A percentile compares a stretch with the other conserved stretches of the same genome.
phyloP scores from a whole-genome alignment of 1,140 invertebrate genomes.

The Belonocnema kinseyi region DNA sequence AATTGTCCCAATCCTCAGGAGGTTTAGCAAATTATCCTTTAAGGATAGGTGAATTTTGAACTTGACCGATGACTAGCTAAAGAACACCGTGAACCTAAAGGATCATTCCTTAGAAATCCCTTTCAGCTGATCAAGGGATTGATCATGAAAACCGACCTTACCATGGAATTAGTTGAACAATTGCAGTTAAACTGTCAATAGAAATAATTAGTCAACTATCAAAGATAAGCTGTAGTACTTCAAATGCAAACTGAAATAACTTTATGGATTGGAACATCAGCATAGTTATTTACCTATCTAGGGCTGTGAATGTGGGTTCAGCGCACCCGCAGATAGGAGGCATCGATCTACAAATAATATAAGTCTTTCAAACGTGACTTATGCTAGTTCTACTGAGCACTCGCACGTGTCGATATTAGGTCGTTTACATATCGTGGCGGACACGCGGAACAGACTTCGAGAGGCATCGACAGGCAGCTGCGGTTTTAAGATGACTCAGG shows the following conservation, averaged over 20 bases:
- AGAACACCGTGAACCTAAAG: neutral
- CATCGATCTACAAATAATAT: constrained; percentile 31
- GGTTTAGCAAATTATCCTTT: neutral
- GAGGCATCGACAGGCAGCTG: constrained; percentile 1
- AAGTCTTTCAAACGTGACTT: constrained; percentile 9
- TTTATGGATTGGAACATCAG: neutral
- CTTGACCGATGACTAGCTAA: constrained; percentile 15
- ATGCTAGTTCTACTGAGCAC: neutral
- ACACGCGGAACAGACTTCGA: neutral
- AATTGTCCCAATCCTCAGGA: constrained; percentile 1
- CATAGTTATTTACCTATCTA: neutral
- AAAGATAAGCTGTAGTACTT: neutral
- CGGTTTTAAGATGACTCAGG: constrained; percentile 6
- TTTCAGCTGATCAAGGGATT: too few species aligned
- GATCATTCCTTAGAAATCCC: too few species aligned
- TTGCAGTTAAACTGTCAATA: neutral
- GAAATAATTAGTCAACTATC: neutral
- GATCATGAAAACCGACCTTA: too few species aligned
- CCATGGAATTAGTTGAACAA: too few species aligned
- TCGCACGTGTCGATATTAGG: constrained; percentile 14
- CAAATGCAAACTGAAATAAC: neutral
- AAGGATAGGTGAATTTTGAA: constrained; percentile 17
- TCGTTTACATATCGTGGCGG: neutral
- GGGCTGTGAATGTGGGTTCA: constrained; percentile 4
- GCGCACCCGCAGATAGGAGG: constrained; percentile 10